Percentiles rank a stretch among this genome's conserved stretches.
phyloP scores from a whole-genome alignment of 2,113 vertebrate species.

The Micromys minutus region DNA sequence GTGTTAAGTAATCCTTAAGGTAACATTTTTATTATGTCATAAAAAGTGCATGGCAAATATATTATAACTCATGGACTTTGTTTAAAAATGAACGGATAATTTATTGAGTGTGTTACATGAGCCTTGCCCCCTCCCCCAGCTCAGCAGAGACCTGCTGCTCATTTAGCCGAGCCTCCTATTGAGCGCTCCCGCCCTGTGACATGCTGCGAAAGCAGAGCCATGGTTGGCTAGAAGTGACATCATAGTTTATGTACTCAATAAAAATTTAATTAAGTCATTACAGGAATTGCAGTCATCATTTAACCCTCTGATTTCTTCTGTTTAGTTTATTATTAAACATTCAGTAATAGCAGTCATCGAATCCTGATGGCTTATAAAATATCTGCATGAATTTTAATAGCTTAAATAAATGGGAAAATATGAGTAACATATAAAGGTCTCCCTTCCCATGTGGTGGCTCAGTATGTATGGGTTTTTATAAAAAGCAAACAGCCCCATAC shows the following conservation, averaged over 20 bases:
- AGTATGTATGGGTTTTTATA: conserved; percentile 80
- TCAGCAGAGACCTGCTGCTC: conserved; percentile 87
- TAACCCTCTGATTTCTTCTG: conserved; percentile 90
- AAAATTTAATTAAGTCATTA: conserved; percentile 92
- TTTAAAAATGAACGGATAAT: conserved; percentile 91
- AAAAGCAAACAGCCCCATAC: conserved; percentile 72
- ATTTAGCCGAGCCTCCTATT: conserved; percentile 87
- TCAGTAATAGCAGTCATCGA: conserved; percentile 86
- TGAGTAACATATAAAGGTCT: conserved; percentile 88
- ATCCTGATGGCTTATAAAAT: conserved; percentile 88
- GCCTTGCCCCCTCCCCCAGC: conserved; percentile 87
- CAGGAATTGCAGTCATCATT: conserved; percentile 90
- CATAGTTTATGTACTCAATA: conserved; percentile 91
- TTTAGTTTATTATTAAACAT: conserved; percentile 88
- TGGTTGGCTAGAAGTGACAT: conserved; percentile 89
- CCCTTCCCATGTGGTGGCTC: conserved; percentile 83
- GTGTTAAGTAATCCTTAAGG: conserved; percentile 93
- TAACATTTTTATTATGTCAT: conserved; percentile 92
- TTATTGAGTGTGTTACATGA: conserved; percentile 92
- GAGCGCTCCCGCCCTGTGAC: conserved; percentile 86
- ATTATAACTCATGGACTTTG: conserved; percentile 91
- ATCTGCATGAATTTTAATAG: conserved; percentile 88
- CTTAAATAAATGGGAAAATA: conserved; percentile 88
- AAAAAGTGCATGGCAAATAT: conserved; percentile 91
- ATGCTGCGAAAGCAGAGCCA: conserved; percentile 79